These are phyloP conservation scores for Nemopilema nomurai DNA, from an alignment of 30 jellyfish, hydroid and myxozoan species.

Conservation along the genomic window DNA sequence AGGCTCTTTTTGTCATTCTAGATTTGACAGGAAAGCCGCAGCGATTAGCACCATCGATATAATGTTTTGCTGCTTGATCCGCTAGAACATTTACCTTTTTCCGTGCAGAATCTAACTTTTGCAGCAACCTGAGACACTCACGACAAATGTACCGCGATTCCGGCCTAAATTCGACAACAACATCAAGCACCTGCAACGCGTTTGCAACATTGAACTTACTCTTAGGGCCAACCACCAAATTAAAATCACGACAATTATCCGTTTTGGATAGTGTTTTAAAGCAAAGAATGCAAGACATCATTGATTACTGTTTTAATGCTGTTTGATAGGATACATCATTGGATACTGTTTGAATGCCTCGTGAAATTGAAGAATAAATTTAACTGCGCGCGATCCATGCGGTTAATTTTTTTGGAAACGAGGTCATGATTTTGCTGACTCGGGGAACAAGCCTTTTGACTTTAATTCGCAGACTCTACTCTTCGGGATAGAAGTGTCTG, in stretches of 20 bases:
- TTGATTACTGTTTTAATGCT: no score
- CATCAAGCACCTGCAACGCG: neutral
- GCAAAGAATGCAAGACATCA: neutral
- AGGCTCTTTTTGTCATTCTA: neutral
- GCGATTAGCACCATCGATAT: neutral
- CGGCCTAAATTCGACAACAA: neutral
- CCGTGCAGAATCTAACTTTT: neutral
- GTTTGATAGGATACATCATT: no score
- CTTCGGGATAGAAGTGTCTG: neutral
- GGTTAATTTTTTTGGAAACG: neutral
- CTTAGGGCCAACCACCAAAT: neutral
- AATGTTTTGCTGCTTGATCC: neutral
- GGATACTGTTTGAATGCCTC: neutral
- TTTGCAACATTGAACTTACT: neutral
- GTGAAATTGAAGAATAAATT: neutral
- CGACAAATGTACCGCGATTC: neutral
- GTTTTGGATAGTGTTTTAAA: neutral
- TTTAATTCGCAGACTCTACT: neutral
- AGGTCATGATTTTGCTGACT: neutral
- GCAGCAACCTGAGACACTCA: neutral
- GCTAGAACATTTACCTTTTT: neutral
- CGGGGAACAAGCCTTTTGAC: neutral
- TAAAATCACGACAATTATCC: neutral
- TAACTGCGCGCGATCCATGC: neutral
- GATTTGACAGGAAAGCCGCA: neutral